phyloP scores from a whole-genome alignment of 2,888 invertebrate species.

The Agonopterix alstromeriana region DNA sequence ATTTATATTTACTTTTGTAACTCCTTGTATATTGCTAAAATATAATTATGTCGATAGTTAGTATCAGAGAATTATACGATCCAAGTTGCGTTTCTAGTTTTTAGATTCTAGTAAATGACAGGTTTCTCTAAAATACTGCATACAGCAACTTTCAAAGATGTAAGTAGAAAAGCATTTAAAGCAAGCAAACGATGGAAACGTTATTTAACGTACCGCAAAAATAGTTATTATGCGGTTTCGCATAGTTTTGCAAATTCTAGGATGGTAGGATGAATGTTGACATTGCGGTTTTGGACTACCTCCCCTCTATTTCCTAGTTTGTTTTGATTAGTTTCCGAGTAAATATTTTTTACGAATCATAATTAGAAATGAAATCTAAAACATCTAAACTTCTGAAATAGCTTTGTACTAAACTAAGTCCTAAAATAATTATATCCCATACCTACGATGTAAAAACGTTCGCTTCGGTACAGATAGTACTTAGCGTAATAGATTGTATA shows the following conservation, averaged over 20 bases:
- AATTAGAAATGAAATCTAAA: background rate
- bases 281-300: slow-evolving; percentile 22
- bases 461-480: too few relatives aligned
- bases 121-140: background rate
- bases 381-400: background rate
- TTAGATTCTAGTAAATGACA: slow-evolving; percentile 3
- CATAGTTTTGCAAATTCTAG: slow-evolving; percentile 21
- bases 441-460: background rate
- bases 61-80: background rate
- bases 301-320: slow-evolving; percentile 17
- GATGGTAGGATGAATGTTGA: slow-evolving; percentile 21
- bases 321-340: slow-evolving; percentile 7
- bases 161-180: slow-evolving; percentile 15
- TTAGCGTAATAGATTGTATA: too few relatives aligned
- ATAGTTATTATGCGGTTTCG: slow-evolving; percentile 25
- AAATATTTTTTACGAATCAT: background rate
- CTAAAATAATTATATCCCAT: background rate
- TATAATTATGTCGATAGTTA: too few relatives aligned
- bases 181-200: slow-evolving; percentile 11
- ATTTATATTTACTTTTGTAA: too few relatives aligned
- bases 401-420: too few relatives aligned
- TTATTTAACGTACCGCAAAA: slow-evolving; percentile 18
- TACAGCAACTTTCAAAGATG: background rate
- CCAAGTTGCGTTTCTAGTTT: background rate
- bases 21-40: too few relatives aligned